Evolutionary conservation across 2,113 vertebrate species (phyloP), one percentile per base, ranked within the genome.

Genomic region (Zingel zingel): DNA sequence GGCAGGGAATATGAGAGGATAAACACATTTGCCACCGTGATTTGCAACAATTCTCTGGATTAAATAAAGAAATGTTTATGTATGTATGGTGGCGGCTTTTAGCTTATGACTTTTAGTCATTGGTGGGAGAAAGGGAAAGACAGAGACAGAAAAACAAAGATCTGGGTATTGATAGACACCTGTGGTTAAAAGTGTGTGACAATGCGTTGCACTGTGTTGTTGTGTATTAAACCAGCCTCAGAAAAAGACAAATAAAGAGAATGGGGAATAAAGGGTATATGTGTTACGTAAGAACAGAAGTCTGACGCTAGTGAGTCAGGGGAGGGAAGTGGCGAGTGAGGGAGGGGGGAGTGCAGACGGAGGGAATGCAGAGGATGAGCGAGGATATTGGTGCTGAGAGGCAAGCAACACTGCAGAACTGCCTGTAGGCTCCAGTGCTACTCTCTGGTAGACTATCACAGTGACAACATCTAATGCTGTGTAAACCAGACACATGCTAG

Each of bases 361-460:
- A 76, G 79, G 87, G 73, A 80, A 84, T 45, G 84, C 86, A 90
- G 86, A 90, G 81, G 79, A 91, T 84, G 81, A 90, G 84, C 71
- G 91, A 82, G 77, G 90, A 84, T 73, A 48, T 23, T 15, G 63
- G 47, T 1, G 33, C 61, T 9, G 13, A 72, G 77, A 74, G 78
- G 56, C n/a, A 36, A 82, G 81, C 59, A 79, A 21, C 77, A 74
- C 86, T 88, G 86, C 88, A 89, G 82, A 91, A 68, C 74, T 45
- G 51, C 64, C 82, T 64, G 48, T 53, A 63, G 59, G 61, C 68
- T 85, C 56, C 58, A 53, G 77, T 58, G 73, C 71, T 67, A 64
- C 79, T 64, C 70, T 63, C 48, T 82, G 58, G 50, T 56, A 79
- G 83, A 86, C 66, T n/a, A 64, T 63, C 68, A 54, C 75, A 77